Base-by-base conservation (phyloP, 2,797 vertebrate species). In the Prunella strophiata region DNA sequence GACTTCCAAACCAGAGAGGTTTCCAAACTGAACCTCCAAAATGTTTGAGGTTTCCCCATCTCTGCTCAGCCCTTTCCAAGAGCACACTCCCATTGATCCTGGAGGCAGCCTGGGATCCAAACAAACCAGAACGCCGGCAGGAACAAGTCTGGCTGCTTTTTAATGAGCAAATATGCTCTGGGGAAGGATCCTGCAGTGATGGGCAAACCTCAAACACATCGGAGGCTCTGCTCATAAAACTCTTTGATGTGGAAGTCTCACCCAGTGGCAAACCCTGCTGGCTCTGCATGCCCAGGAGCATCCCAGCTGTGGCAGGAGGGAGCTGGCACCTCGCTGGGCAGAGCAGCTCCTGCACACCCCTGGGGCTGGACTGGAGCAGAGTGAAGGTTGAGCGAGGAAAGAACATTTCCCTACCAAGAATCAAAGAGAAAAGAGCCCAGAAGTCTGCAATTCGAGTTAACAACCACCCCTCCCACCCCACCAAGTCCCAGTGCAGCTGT, bases 11-110 rank as follows among this genome's bases (percentile, higher is more conserved):
- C 97, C 97, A 94, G 93, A 91, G 94, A 97, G 97, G 96, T 95
- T 97, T 97, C 96, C 94, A 96, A 42, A 65, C 91, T 47, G 96
- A 97, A 97, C 96, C 96, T 97, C 93, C 91, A 96, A 96, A 96
- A 97, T 83, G 93, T 96, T 82, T 97, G 97, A 97, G 97, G 97
- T 97, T 97, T 97, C 93, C 96, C 96, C 96, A 97, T 96, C 90
- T 91, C 94, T 73, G 95, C 17, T 4, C 32, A 95, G 91, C 80
- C 58, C 87, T 96, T 96, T 97, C 97, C 96, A 97, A 95, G 89
- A 97, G 97, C 92, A 97, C 80, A 97, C 96, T 97, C 96, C 96
- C 96, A 95, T 76, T 87, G 97, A 93, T 92, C 93, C 95, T 93
- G 91, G 83, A 95, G 93, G 90, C 96, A 90, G 95, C 76, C 95